phyloP scores from a whole-genome alignment of 2,797 vertebrate species.

The Sebastes oblongus region DNA sequence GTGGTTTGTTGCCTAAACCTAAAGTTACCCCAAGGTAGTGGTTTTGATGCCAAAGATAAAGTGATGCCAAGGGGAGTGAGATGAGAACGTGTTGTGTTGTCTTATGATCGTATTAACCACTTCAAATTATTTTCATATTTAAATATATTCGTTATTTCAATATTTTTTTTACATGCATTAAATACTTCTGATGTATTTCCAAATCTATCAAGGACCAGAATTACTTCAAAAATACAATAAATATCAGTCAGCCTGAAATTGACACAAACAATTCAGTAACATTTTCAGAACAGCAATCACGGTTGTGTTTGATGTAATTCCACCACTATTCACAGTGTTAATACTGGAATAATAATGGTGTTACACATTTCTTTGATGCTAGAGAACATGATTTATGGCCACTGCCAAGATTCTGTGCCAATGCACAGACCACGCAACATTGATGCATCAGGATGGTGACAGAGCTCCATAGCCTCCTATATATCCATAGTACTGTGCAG shows the following conservation, averaged over 20 bases:
- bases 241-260: not conserved
- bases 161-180: not conserved
- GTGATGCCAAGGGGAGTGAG: too few relatives aligned
- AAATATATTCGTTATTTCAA: not conserved
- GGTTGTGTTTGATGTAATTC: not conserved
- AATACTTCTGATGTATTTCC: not conserved
- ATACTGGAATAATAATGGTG: not conserved
- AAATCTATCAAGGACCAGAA: not conserved
- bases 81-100: too few relatives aligned
- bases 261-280: not conserved
- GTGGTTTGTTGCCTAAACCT: too few relatives aligned
- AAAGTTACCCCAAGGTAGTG: too few relatives aligned
- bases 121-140: not conserved
- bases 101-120: not conserved
- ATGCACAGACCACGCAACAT: not conserved
- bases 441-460: not conserved
- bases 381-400: not conserved
- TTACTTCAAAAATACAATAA: not conserved
- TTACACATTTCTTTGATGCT: not conserved
- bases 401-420: not conserved
- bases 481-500: constrained; percentile 6
- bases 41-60: too few relatives aligned
- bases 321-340: not conserved
- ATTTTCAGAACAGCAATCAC: not conserved
- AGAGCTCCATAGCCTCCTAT: not conserved